These are phyloP conservation scores for Pantelozetes paolii DNA, from an alignment of 2,888 invertebrate species.

Conservation along the genomic window DNA sequence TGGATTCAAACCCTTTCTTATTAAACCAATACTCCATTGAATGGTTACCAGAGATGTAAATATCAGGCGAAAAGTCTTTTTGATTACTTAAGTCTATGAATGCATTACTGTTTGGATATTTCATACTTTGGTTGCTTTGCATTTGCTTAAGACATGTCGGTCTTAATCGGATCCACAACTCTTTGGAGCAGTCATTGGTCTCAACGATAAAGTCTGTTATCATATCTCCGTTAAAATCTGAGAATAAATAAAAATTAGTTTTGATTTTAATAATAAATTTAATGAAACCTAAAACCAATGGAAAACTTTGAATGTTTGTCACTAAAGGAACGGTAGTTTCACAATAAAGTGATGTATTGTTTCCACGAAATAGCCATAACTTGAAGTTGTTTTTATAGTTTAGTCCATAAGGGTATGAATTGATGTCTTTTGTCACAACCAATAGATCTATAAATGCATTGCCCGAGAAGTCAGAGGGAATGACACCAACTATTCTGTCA, in stretches of 20 bases:
- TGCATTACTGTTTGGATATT: slow-evolving; percentile 75
- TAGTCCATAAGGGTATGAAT: neutral
- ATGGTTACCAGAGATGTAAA: slow-evolving; percentile 69
- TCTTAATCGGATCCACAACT: slow-evolving; percentile 42
- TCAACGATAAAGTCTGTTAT: slow-evolving; percentile 83
- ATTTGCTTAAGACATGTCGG: neutral
- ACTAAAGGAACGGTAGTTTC: slow-evolving; percentile 3
- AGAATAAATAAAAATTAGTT: neutral
- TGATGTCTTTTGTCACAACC: slow-evolving; percentile 56
- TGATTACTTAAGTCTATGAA: slow-evolving; percentile 83
- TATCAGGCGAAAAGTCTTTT: slow-evolving; percentile 65
- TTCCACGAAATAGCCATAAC: slow-evolving; percentile 33
- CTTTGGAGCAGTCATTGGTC: slow-evolving; percentile 53
- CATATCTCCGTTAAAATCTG: slow-evolving; percentile 84
- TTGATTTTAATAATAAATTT: neutral
- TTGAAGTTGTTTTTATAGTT: neutral
- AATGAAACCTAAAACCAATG: slow-evolving; percentile 34
- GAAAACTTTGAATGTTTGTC: neutral
- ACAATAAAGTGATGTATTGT: slow-evolving; percentile 27
- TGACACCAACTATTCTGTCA: slow-evolving; percentile 57
- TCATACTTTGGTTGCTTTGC: slow-evolving; percentile 12
- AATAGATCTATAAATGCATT: slow-evolving; percentile 90
- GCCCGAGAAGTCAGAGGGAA: slow-evolving; percentile 91
- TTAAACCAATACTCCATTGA: slow-evolving; percentile 44
- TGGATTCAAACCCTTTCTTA: neutral